phyloP scores from a whole-genome alignment of 2,888 invertebrate species.

The Lottia scabra region DNA sequence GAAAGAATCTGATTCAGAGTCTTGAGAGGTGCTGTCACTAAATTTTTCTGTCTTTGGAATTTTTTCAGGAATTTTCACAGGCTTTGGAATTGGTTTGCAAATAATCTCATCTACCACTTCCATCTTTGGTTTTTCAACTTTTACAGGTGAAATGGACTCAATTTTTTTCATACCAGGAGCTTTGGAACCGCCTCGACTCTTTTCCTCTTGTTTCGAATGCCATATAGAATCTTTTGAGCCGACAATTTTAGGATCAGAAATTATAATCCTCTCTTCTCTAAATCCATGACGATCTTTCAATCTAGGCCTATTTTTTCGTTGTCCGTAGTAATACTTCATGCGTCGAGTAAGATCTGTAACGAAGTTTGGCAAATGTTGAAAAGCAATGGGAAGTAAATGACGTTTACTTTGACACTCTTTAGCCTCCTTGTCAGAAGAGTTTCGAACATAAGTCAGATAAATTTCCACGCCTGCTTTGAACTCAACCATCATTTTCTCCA shows the following conservation, averaged over 20 bases:
- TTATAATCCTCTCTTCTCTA: neutral
- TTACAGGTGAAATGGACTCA: too few species aligned
- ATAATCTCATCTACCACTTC: too few species aligned
- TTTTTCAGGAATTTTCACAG: too few species aligned
- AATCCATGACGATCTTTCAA: neutral
- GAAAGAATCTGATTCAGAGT: neutral
- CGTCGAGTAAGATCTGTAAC: neutral
- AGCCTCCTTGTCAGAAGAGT: conserved; percentile 43
- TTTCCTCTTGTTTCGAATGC: neutral
- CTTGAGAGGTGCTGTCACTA: too few species aligned
- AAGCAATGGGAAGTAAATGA: conserved; percentile 44
- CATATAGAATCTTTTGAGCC: neutral
- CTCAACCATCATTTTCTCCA: conserved; percentile 59
- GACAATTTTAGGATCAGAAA: neutral
- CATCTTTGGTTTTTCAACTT: too few species aligned
- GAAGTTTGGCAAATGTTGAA: conserved; percentile 32
- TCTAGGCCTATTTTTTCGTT: neutral
- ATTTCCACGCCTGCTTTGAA: conserved; percentile 60
- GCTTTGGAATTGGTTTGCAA: too few species aligned
- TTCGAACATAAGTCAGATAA: conserved; percentile 55
- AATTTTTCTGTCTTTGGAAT: too few species aligned
- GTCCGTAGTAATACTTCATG: neutral
- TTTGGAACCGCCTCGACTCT: too few species aligned
- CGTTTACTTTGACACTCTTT: conserved; percentile 33
- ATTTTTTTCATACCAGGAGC: too few species aligned